Conservation (phyloP, 2,797 vertebrate genomes). For the Syngnathus acus region DNA sequence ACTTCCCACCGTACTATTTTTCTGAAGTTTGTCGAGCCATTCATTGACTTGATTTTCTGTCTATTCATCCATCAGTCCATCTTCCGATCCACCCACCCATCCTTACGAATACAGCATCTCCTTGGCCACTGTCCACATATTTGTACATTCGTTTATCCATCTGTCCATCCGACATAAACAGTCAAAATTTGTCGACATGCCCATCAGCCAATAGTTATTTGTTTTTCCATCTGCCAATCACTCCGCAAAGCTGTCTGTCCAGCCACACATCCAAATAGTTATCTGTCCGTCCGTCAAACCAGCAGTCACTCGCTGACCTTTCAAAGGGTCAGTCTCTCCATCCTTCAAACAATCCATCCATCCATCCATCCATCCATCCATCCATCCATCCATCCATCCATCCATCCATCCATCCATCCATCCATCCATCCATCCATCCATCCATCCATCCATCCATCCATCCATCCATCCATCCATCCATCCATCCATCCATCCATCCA, state of each 20-base stretch:
- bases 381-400: slow-evolving; percentile 18
- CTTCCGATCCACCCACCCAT: not conserved
- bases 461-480: slow-evolving; percentile 18
- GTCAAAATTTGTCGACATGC: no score
- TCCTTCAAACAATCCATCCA: not conserved
- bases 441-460: slow-evolving; percentile 17
- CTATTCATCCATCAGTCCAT: not conserved
- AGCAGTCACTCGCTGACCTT: slow-evolving; percentile 3
- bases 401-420: slow-evolving; percentile 17
- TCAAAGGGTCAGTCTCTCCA: not conserved
- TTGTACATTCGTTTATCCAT: not conserved
- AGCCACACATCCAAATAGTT: no score
- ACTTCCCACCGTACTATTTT: no score
- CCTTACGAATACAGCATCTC: not conserved
- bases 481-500: not conserved
- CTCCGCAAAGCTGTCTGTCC: not conserved
- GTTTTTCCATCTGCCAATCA: not conserved
- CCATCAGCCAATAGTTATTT: not conserved
- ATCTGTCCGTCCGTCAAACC: not conserved
- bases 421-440: slow-evolving; percentile 17
- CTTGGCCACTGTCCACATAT: not conserved
- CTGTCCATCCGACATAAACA: not conserved
- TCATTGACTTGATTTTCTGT: not conserved
- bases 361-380: not conserved
- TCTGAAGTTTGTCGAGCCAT: not conserved